Conservation (phyloP, 2,113 vertebrate genomes). For the Oreochromis aureus region DNA sequence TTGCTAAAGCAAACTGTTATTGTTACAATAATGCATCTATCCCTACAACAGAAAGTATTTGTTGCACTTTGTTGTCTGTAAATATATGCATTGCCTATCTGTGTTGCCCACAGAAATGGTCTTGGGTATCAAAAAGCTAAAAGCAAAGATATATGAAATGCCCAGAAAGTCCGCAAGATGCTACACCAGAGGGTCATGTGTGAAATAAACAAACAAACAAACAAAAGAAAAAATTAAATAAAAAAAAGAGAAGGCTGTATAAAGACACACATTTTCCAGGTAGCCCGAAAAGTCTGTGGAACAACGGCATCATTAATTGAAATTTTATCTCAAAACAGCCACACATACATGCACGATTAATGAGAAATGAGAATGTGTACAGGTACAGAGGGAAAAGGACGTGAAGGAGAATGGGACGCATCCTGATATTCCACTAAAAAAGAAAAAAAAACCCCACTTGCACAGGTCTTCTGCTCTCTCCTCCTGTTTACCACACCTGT, state of each 20-base stretch:
- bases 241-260: background rate
- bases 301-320: slow-evolving; percentile 6
- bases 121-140: background rate
- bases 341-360: slow-evolving; percentile 1
- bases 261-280: background rate
- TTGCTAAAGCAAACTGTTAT: background rate
- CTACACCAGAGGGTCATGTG: background rate
- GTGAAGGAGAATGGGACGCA: background rate
- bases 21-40: background rate
- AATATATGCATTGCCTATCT: background rate
- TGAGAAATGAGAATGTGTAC: background rate
- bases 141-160: background rate
- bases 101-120: background rate
- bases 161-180: background rate
- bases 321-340: slow-evolving; percentile 33
- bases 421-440: background rate
- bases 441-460: rapidly evolving
- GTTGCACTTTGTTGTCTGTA: background rate
- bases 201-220: background rate
- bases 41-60: background rate
- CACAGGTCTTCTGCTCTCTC: background rate
- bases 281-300: background rate
- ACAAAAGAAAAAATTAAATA: background rate
- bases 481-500: background rate
- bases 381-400: background rate